Percentiles rank a stretch among this genome's conserved stretches.
These are phyloP conservation scores for Ophthalmolycus amberensis DNA, from an alignment of 2,113 vertebrate genomes.

Conservation along the genomic window DNA sequence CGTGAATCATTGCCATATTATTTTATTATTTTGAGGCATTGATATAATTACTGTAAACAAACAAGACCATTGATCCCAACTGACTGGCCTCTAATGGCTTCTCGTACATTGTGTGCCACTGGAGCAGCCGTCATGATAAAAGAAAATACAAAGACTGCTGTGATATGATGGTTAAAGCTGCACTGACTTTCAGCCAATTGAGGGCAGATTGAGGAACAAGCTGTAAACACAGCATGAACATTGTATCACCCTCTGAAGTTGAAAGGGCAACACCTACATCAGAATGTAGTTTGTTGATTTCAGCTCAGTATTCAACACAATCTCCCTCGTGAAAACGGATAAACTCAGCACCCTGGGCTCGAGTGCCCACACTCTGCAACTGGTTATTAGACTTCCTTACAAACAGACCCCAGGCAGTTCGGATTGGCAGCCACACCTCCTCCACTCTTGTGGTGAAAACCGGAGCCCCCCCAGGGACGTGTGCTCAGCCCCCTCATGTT, in stretches of 20 bases:
- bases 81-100: neutral
- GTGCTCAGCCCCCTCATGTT: neutral
- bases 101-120: neutral
- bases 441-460: neutral
- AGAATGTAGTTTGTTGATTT: no score
- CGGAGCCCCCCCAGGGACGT: neutral
- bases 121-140: neutral
- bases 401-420: no score
- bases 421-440: neutral
- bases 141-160: neutral
- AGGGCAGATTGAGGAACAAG: neutral
- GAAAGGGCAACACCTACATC: neutral
- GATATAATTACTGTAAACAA: slow-evolving; percentile 36
- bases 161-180: neutral
- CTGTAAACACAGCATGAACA: neutral
- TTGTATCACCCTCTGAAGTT: neutral
- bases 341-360: no score
- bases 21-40: slow-evolving; percentile 24
- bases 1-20: slow-evolving; percentile 1
- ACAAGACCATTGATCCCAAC: slow-evolving; percentile 9
- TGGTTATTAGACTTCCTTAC: no score
- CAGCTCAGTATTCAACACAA: neutral
- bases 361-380: no score
- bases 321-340: neutral
- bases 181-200: neutral